Evolutionary conservation across 2,113 vertebrate species (phyloP).

Genomic region (Vidua chalybeata): DNA sequence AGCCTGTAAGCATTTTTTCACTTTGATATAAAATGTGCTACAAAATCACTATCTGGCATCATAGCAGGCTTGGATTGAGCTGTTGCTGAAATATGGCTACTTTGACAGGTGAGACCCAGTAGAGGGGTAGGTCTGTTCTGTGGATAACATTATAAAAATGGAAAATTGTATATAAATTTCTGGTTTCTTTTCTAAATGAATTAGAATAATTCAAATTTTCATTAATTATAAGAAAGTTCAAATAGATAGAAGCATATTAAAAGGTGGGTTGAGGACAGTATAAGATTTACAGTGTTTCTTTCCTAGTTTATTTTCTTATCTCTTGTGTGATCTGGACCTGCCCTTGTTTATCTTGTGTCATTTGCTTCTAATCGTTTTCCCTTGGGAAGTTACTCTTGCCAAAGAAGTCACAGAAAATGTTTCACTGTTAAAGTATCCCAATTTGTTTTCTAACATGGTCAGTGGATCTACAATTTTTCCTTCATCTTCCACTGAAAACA

Average conservation of each 20-base stretch:
- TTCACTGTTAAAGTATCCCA: fast-evolving
- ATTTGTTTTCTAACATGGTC: neutral
- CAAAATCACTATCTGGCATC: neutral
- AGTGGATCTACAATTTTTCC: neutral
- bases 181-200: neutral
- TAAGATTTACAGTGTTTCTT: neutral
- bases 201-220: neutral
- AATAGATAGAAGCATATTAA: neutral
- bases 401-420: neutral
- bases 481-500: neutral
- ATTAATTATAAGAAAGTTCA: neutral
- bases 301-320: neutral
- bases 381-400: neutral
- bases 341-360: neutral
- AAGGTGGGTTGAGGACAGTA: neutral
- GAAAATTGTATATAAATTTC: neutral
- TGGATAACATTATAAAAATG: neutral
- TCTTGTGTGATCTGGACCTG: neutral
- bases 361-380: neutral
- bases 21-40: neutral
- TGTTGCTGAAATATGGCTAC: neutral
- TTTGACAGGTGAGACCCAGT: neutral
- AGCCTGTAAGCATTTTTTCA: neutral
- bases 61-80: neutral
- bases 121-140: neutral